Percentiles rank a stretch among this genome's conserved stretches.
Evolutionary conservation across 2,888 invertebrate species (phyloP).

Genomic region (Diloba caeruleocephala): DNA sequence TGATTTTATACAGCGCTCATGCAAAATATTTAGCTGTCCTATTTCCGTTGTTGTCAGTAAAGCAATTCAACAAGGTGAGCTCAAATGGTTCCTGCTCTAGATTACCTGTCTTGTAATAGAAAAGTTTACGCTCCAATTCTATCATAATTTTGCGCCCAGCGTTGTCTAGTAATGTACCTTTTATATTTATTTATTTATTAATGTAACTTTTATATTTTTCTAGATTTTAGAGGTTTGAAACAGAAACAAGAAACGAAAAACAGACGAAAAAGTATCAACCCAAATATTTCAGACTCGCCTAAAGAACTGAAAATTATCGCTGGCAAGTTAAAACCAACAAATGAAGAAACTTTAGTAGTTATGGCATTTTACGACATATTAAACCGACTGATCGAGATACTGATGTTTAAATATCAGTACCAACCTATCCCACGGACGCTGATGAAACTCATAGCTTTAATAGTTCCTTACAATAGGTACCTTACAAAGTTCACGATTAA

Average conservation of each 20-base stretch:
- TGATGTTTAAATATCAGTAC: conserved; percentile 45
- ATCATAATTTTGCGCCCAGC: neutral
- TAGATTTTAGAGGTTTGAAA: conserved; percentile 44
- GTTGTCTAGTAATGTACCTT: neutral
- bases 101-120: neutral
- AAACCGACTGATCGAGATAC: conserved; percentile 63
- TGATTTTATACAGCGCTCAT: conserved; percentile 7
- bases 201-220: conserved; percentile 4
- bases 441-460: conserved; percentile 61
- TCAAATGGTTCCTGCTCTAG: neutral
- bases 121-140: neutral
- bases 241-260: neutral
- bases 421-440: conserved; percentile 57
- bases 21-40: conserved; percentile 56
- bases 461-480: conserved; percentile 54
- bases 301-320: neutral
- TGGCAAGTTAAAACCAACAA: neutral
- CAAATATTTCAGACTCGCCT: neutral
- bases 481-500: conserved; percentile 62
- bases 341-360: conserved; percentile 43
- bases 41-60: conserved; percentile 54
- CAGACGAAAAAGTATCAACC: conserved; percentile 10
- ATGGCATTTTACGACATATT: conserved; percentile 59
- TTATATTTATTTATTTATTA: no score
- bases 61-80: conserved; percentile 49